phyloP scores from a whole-genome alignment of 2,888 invertebrate species.

The Ariolimax columbianus region DNA sequence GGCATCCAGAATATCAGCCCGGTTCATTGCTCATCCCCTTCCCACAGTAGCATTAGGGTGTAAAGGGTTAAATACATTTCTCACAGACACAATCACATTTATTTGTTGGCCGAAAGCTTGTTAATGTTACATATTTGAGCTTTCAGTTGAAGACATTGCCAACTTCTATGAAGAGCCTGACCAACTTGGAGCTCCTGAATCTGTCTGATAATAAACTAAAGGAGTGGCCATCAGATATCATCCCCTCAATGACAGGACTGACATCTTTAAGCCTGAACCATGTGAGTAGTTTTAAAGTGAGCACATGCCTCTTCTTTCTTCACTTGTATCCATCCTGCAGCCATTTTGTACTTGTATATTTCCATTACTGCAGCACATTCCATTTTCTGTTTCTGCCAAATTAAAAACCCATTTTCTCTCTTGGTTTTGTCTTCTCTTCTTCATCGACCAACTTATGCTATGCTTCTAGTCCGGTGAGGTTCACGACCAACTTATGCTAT shows the following conservation, averaged over 20 bases:
- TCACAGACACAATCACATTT: neutral
- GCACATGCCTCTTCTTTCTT: neutral
- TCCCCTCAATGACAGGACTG: constrained; percentile 64
- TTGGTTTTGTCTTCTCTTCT: too few relatives aligned
- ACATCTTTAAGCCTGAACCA: constrained; percentile 66
- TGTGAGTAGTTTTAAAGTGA: constrained; percentile 51
- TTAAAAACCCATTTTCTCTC: too few relatives aligned
- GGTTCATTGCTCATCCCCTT: too few relatives aligned
- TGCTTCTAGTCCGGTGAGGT: too few relatives aligned
- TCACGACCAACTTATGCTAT: too few relatives aligned
- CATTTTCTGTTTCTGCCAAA: too few relatives aligned
- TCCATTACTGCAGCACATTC: too few relatives aligned
- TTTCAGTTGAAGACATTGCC: constrained; percentile 71
- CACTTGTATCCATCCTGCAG: neutral
- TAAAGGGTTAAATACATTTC: neutral
- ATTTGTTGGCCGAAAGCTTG: neutral
- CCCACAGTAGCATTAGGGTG: too few relatives aligned
- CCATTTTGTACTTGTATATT: too few relatives aligned
- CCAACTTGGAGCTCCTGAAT: constrained; percentile 70
- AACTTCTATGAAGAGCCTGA: constrained; percentile 67
- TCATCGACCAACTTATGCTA: too few relatives aligned
- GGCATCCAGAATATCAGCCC: too few relatives aligned
- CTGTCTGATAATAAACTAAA: constrained; percentile 69
- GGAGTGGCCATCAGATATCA: constrained; percentile 63
- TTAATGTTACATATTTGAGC: constrained; percentile 24